Base-by-base conservation (phyloP, 2,888 invertebrate genomes). In the Drosophila nr. medialis region DNA sequence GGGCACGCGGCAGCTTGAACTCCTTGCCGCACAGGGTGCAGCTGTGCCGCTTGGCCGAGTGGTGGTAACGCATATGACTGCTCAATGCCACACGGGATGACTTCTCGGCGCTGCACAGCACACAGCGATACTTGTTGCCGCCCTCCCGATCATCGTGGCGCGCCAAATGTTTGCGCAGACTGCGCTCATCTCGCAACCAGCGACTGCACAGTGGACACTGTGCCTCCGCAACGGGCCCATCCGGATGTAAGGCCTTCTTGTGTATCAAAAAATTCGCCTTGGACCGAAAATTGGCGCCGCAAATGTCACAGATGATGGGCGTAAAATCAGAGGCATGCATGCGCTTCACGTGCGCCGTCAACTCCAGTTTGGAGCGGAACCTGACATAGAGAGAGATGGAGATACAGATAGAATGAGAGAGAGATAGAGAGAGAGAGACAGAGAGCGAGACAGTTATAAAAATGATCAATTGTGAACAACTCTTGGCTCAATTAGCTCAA, bases 231-330 rank as follows among this genome's bases (percentile, higher is more conserved):
- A 82, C 76, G 15, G 82, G 81, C 10, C 89, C 86, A 1, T 83
- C 90, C 54, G 88, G 91, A 80, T 88, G 88, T 32, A 88, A 64
- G 0, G 82, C 77, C 65, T 90, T 86, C 40, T 89, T 86, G 61
- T 88, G 88, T 56, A 84, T 86, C 0, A 80, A 65, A 15, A 88
- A 91, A 49, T 89, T 88, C 0, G 88, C 82, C 69, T 88, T 88
- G 29, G 90, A 87, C 0, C 90, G 87, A 18, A 88, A 88, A 32
- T 89, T 61, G 0, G 72, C 80, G 11, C 88, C 88, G 30, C 88
- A 88, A 36, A 91, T 80, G 51, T 88, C 91, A 45, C 91, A 91
- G 30, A 91, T 91, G 18, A 91, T 68, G 11, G 91, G 90, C 49
- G 86, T 88, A 40, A 90, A 85, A 48, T 88, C 90, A 0, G 80